Conservation (phyloP, 2,797 vertebrate genomes). For the Taeniopygia guttata region DNA sequence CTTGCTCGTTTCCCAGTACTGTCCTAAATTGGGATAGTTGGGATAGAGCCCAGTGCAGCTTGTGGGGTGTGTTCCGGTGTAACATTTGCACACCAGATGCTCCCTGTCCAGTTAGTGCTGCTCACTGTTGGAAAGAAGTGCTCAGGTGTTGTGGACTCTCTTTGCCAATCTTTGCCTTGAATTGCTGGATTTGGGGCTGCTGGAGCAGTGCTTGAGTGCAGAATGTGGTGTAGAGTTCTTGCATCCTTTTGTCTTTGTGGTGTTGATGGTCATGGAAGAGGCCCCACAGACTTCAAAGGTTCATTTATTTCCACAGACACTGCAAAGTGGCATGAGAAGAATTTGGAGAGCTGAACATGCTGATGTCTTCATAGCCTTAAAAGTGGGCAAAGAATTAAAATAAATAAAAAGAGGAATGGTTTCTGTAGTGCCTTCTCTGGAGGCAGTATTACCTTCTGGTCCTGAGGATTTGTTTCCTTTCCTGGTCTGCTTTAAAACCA, state of each 20-base stretch:
- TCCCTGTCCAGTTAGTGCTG: not conserved
- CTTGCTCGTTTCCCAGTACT: not conserved
- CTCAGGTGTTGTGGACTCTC: fast-evolving
- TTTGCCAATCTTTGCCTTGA: not conserved
- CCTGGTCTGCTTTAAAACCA: not conserved
- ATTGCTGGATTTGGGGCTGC: not conserved
- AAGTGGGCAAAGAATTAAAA: not conserved
- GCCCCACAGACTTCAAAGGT: not conserved
- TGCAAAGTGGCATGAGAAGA: not conserved
- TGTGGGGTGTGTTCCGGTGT: not conserved
- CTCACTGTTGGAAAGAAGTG: fast-evolving
- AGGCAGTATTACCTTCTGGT: not conserved
- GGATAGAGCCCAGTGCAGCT: not conserved
- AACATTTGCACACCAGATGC: not conserved
- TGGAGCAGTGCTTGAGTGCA: not conserved
- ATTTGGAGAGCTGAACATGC: not conserved
- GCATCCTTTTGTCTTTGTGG: not conserved
- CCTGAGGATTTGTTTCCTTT: not conserved
- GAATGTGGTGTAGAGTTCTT: not conserved
- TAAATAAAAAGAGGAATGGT: not conserved
- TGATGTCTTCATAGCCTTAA: not conserved
- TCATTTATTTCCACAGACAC: not conserved
- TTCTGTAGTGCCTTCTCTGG: not conserved
- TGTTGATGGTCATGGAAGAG: not conserved
- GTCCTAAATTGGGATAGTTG: not conserved